Evolutionary conservation across 1,140 invertebrate genomes (phyloP), one percentile per base, ranked within the genome.

Genomic region (Oncopeltus fasciatus): DNA sequence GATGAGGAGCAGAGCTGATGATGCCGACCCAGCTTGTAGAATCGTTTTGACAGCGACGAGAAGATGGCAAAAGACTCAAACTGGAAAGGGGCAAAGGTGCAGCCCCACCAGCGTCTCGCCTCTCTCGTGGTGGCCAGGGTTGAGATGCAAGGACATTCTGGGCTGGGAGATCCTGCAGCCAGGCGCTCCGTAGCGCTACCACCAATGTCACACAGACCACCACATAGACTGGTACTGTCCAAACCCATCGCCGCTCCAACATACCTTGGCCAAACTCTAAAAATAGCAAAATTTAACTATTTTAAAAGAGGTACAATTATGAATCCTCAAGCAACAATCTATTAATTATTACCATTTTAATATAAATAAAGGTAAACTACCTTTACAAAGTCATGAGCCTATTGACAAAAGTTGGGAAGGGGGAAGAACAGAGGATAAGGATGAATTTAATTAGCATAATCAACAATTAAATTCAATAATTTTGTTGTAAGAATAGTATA

Each of bases 1-100:
- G 84, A 12, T 66, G 65, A 0, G 85, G 83, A 1, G 83, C 80
- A 1, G 85, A 85, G 67, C 88, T 83, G 2, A 89, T 75, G 46
- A 88, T 68, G 24, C 86, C 77, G 11, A 88, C 66, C 28, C 85
- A 65, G 24, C 82, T 68, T 11, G 77, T 77, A 14, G 64, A 18
- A 11, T 38, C 27, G n/a, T 31, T 29, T 3, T 49, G 18, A 21
- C 47, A 49, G 2, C n/a, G 21, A 2, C 9, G 1, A 14, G 31
- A 14, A 38, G 14, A 14, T 8, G 31, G 31, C 14, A 38, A 14
- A 14, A 8, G 5, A 8, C 5, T 38, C 5, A 38, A 14, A 2
- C n/a, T 20, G 21, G 47, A 20, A 9, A 49, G 21, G 14, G 43
- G 14, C 43, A 44, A 11, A 2, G 43, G 43, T 2, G 43, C 2